phyloP scores from a whole-genome alignment of 2,888 invertebrate genomes.

The Nymphalis urticae region DNA sequence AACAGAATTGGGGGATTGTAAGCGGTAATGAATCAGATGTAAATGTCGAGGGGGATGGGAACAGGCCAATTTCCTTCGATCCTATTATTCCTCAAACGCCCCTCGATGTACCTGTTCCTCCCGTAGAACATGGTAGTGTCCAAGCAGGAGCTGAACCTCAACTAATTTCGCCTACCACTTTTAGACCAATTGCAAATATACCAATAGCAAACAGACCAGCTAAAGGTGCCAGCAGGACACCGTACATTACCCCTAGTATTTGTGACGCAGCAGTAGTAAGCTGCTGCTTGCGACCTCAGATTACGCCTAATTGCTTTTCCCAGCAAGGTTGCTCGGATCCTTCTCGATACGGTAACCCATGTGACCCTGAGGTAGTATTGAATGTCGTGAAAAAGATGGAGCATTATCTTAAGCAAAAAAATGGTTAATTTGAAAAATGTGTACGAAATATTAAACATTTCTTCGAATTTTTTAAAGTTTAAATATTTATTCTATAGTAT shows the following conservation, averaged over 20 bases:
- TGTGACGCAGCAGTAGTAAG: constrained; percentile 65
- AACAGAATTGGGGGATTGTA: constrained; percentile 60
- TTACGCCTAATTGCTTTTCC: constrained; percentile 60
- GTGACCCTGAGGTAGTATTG: constrained; percentile 53
- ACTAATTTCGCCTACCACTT: constrained; percentile 7
- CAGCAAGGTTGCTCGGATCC: constrained; percentile 72
- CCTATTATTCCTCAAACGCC: constrained; percentile 48
- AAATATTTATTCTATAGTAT: too few relatives aligned
- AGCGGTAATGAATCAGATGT: constrained; percentile 51
- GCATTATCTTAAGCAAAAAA: constrained; percentile 52
- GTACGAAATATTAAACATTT: too few relatives aligned
- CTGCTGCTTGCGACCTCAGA: constrained; percentile 60
- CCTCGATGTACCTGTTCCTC: constrained; percentile 44
- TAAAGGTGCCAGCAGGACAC: background rate
- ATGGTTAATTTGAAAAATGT: constrained; percentile 5
- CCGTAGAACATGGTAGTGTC: constrained; percentile 54
- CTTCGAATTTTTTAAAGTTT: too few relatives aligned
- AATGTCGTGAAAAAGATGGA: constrained; percentile 58
- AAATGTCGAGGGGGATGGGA: constrained; percentile 50
- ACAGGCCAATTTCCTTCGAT: constrained; percentile 63
- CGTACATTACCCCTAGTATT: constrained; percentile 20
- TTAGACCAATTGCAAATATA: background rate
- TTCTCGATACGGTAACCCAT: constrained; percentile 58
- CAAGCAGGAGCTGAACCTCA: constrained; percentile 42
- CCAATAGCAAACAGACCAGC: constrained; percentile 24